These are phyloP conservation scores for Archilochus colubris DNA, from an alignment of 2,113 vertebrate genomes.

Conservation along the genomic window DNA sequence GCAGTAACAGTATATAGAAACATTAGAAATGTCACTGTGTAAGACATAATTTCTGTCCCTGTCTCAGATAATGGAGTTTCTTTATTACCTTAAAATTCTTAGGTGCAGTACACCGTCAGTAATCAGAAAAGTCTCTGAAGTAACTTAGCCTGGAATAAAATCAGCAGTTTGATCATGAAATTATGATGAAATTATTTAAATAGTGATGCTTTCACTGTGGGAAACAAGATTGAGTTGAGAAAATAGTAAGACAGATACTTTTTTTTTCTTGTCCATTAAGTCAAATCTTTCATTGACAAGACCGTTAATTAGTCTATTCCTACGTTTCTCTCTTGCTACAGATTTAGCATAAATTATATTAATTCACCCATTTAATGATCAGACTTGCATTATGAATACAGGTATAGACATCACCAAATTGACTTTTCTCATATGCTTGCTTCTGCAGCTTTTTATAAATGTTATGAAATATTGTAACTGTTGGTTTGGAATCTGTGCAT, in stretches of 20 bases:
- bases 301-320: neutral
- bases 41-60: neutral
- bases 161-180: slow-evolving; percentile 36
- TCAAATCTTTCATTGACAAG: neutral
- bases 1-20: neutral
- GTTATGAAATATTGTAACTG: neutral
- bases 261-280: slow-evolving; percentile 1
- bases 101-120: neutral
- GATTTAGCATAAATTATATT: neutral
- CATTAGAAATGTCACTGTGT: neutral
- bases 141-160: slow-evolving; percentile 22
- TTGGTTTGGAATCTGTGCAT: slow-evolving; percentile 41
- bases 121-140: neutral
- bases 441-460: neutral
- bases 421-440: neutral
- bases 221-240: slow-evolving; percentile 27
- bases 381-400: neutral
- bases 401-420: neutral
- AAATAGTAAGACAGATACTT: slow-evolving; percentile 33
- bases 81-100: slow-evolving; percentile 18
- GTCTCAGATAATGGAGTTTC: neutral
- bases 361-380: neutral
- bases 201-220: slow-evolving; percentile 22
- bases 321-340: neutral
- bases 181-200: slow-evolving; percentile 49